Evolutionary conservation across 2,797 vertebrate species (phyloP).

Genomic region (Protonibea diacanthus): DNA sequence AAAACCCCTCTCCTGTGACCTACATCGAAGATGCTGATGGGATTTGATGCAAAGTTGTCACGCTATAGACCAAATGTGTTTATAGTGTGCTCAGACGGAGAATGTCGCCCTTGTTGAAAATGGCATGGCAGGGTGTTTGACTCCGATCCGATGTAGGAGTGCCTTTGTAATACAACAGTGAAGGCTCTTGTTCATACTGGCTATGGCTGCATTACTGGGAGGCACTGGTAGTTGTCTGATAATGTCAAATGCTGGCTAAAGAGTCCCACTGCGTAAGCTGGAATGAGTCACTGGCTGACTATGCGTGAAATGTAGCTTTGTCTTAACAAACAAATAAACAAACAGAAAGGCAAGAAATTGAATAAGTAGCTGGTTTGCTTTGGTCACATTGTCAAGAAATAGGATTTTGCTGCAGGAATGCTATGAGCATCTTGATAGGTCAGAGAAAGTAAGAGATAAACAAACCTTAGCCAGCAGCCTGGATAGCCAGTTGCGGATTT

Average conservation of each 20-base stretch:
- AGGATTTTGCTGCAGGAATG: constrained; percentile 21
- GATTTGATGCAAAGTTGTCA: constrained; percentile 35
- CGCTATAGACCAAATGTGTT: constrained; percentile 46
- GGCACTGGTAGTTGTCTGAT: constrained; percentile 38
- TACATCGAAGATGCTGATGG: constrained; percentile 35
- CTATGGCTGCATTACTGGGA: constrained; percentile 52
- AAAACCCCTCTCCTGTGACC: constrained; percentile 42
- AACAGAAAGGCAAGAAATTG: constrained; percentile 37
- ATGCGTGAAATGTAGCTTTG: constrained; percentile 58
- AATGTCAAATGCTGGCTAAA: constrained; percentile 57
- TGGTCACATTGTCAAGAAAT: constrained; percentile 39
- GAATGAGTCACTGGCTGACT: constrained; percentile 59
- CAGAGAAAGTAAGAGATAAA: constrained; percentile 20
- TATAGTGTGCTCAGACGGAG: constrained; percentile 32
- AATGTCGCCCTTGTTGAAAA: constrained; percentile 73
- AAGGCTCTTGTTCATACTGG: constrained; percentile 62
- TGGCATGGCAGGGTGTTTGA: constrained; percentile 42
- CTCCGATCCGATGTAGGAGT: not conserved
- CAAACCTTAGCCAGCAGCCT: not conserved
- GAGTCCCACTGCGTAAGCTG: constrained; percentile 35
- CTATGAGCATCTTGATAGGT: not conserved
- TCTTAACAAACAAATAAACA: constrained; percentile 50
- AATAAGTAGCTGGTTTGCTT: constrained; percentile 35
- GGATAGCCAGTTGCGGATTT: not conserved
- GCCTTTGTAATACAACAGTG: constrained; percentile 66